Conservation (phyloP, 2,113 vertebrate genomes). For the Montifringilla adamsi region DNA sequence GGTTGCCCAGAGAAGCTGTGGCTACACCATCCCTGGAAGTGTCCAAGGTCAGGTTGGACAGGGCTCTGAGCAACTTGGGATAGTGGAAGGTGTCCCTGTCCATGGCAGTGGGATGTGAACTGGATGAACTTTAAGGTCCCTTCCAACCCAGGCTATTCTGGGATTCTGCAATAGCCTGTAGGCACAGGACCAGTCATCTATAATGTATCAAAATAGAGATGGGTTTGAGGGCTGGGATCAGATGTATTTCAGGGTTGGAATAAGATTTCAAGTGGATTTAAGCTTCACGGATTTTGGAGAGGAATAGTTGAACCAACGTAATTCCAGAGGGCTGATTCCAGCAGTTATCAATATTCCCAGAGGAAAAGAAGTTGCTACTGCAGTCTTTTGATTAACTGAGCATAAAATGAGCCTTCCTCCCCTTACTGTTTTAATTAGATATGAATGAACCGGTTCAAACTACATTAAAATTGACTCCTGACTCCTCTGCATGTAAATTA, state of each 20-base stretch:
- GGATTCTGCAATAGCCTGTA: not conserved
- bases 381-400: conserved; percentile 39
- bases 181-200: not conserved
- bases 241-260: not conserved
- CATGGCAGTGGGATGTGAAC: not conserved
- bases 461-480: conserved; percentile 29
- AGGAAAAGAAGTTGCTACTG: conserved; percentile 33
- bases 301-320: not conserved
- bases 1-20: not conserved
- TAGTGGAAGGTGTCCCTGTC: not conserved
- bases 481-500: conserved; percentile 33
- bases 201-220: not conserved
- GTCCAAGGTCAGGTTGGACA: not conserved
- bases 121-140: not conserved
- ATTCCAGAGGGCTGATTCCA: not conserved
- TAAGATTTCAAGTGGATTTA: not conserved
- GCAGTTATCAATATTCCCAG: not conserved
- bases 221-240: not conserved
- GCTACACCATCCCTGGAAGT: not conserved
- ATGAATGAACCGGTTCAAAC: conserved; percentile 41
- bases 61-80: not conserved
- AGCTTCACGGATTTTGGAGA: not conserved
- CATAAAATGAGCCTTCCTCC: conserved; percentile 36
- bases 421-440: conserved; percentile 29
- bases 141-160: not conserved